phyloP scores from a whole-genome alignment of 2,113 vertebrate species.

The Ameiurus melas region DNA sequence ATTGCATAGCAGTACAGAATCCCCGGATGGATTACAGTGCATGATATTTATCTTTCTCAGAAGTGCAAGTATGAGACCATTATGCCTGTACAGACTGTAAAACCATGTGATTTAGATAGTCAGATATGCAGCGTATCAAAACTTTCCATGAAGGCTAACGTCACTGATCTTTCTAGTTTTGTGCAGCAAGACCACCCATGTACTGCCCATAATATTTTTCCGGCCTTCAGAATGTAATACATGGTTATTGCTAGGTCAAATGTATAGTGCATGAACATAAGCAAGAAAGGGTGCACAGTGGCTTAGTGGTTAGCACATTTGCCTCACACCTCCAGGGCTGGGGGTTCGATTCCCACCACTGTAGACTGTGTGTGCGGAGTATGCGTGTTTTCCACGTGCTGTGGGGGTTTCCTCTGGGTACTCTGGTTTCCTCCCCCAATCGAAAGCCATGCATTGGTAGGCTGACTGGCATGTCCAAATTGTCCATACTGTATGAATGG shows the following conservation, averaged over 20 bases:
- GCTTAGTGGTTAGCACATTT: too few species aligned
- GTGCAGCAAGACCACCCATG: constrained; percentile 29
- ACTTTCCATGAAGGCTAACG: constrained; percentile 28
- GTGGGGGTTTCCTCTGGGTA: too few species aligned
- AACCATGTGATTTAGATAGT: constrained; percentile 31
- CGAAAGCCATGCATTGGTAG: too few species aligned
- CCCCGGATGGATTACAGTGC: not conserved
- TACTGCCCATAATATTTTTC: not conserved
- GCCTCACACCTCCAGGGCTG: too few species aligned
- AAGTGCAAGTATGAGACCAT: not conserved
- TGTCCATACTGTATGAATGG: too few species aligned
- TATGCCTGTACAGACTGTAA: constrained; percentile 22
- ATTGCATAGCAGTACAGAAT: not conserved
- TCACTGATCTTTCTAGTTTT: not conserved
- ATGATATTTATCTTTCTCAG: constrained; percentile 28
- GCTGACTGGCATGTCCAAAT: too few species aligned
- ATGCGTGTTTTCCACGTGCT: too few species aligned
- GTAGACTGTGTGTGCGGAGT: too few species aligned
- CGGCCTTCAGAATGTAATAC: constrained; percentile 17
- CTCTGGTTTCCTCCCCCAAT: too few species aligned
- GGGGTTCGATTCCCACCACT: too few species aligned
- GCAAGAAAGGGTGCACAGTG: not conserved
- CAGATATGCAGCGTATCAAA: constrained; percentile 39
- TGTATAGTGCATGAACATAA: not conserved
- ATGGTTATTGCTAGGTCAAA: not conserved